Conservation (phyloP, 2,888 invertebrate species). For the Deroplatys truncata region DNA sequence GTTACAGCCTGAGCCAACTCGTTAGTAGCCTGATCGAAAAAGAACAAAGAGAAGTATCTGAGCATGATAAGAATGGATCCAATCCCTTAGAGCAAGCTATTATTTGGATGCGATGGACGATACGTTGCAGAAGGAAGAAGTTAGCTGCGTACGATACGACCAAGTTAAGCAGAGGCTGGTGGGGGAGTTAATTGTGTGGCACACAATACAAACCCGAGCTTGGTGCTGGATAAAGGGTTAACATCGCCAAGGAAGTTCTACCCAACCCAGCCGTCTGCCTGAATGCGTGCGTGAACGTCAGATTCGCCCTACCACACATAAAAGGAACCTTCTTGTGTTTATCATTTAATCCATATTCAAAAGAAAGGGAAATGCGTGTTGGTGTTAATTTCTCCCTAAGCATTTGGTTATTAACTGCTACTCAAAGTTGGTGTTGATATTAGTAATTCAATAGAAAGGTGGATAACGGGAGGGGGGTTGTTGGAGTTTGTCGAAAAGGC, state of each 20-base stretch:
- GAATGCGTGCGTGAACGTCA: background rate
- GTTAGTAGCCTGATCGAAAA: no score
- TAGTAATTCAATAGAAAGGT: no score
- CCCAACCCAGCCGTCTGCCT: no score
- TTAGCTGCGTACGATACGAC: background rate
- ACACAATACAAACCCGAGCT: background rate
- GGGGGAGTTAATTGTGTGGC: background rate
- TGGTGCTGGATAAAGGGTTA: background rate
- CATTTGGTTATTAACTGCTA: background rate
- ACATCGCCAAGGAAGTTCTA: background rate
- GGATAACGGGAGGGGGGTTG: no score
- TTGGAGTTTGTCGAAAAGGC: no score
- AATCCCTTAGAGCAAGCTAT: background rate
- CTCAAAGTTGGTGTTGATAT: background rate
- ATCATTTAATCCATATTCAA: background rate
- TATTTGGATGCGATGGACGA: background rate
- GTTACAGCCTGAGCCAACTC: no score
- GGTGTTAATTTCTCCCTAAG: background rate
- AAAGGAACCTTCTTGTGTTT: background rate
- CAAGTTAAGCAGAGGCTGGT: background rate
- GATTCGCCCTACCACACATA: background rate
- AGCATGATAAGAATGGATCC: background rate
- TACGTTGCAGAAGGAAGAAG: background rate
- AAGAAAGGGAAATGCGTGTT: background rate
- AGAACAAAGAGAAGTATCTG: background rate